Evolutionary conservation across 2,888 invertebrate species (phyloP).

Genomic region (Hetaerina titia): DNA sequence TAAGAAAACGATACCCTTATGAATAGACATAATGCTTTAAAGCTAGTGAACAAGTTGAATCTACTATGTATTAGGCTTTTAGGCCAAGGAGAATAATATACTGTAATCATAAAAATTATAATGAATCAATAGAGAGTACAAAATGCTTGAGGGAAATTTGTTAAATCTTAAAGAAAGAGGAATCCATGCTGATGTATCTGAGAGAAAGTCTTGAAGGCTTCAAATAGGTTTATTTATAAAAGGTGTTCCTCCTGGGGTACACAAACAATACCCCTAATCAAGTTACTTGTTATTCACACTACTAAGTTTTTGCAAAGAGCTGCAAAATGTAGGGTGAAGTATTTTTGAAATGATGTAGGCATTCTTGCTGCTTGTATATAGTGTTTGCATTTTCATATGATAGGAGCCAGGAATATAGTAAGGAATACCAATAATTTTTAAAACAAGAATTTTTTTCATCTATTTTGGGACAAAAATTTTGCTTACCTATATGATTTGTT

Average conservation of each 20-base stretch:
- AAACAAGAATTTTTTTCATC: slow-evolving; percentile 12
- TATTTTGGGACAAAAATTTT: slow-evolving; percentile 36
- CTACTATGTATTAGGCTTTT: slow-evolving; percentile 48
- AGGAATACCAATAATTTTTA: slow-evolving; percentile 25
- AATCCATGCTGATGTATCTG: slow-evolving; percentile 50
- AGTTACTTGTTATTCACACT: slow-evolving; percentile 67
- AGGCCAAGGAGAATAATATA: slow-evolving; percentile 39
- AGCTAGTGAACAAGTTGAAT: slow-evolving; percentile 49
- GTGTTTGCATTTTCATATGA: slow-evolving; percentile 66
- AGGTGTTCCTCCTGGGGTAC: slow-evolving; percentile 57
- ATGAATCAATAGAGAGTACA: slow-evolving; percentile 53
- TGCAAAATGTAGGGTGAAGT: slow-evolving; percentile 66
- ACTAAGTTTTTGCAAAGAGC: slow-evolving; percentile 64
- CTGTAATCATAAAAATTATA: slow-evolving; percentile 54
- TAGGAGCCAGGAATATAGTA: slow-evolving; percentile 42
- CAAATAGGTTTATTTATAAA: slow-evolving; percentile 47
- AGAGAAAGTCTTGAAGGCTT: slow-evolving; percentile 26
- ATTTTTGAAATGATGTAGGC: slow-evolving; percentile 63
- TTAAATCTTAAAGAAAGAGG: slow-evolving; percentile 50
- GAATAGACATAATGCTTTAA: slow-evolving; percentile 54
- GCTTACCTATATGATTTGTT: slow-evolving; percentile 11
- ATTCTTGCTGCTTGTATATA: slow-evolving; percentile 64
- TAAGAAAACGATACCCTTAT: slow-evolving; percentile 40
- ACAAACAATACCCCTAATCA: slow-evolving; percentile 33
- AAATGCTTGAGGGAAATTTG: slow-evolving; percentile 63